phyloP scores from a whole-genome alignment of 2,113 vertebrate genomes.

The Prietella phreatophila region DNA sequence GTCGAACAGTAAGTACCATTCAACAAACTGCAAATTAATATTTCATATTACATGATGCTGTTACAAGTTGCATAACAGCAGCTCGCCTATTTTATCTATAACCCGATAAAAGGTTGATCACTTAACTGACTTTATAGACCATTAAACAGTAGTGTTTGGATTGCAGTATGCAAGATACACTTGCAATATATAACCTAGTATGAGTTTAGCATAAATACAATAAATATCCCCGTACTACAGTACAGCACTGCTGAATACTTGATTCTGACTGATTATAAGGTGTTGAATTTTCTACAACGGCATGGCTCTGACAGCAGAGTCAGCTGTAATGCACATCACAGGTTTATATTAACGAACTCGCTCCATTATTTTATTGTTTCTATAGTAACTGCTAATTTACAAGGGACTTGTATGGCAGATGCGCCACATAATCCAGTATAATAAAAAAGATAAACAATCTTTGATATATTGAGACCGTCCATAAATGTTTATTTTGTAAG shows the following conservation, averaged over 20 bases:
- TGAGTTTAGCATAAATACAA: neutral
- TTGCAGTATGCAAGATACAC: neutral
- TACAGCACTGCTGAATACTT: neutral
- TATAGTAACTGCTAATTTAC: neutral
- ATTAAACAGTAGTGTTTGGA: neutral
- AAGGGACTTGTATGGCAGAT: neutral
- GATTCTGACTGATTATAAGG: neutral
- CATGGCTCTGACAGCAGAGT: neutral
- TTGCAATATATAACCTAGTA: neutral
- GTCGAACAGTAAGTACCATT: neutral
- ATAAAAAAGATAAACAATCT: neutral
- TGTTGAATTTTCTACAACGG: neutral
- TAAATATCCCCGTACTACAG: too few species aligned
- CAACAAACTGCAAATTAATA: conserved; percentile 13
- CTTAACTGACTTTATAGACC: neutral
- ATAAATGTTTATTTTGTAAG: neutral
- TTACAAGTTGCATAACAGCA: neutral
- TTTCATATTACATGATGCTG: neutral
- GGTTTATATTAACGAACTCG: neutral
- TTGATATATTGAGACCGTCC: neutral
- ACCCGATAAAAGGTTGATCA: neutral
- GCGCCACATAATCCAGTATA: neutral
- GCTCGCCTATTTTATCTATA: neutral
- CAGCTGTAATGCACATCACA: neutral
- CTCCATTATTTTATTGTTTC: neutral